phyloP scores from a whole-genome alignment of 2,113 vertebrate genomes.

The Myrmecobius fasciatus region DNA sequence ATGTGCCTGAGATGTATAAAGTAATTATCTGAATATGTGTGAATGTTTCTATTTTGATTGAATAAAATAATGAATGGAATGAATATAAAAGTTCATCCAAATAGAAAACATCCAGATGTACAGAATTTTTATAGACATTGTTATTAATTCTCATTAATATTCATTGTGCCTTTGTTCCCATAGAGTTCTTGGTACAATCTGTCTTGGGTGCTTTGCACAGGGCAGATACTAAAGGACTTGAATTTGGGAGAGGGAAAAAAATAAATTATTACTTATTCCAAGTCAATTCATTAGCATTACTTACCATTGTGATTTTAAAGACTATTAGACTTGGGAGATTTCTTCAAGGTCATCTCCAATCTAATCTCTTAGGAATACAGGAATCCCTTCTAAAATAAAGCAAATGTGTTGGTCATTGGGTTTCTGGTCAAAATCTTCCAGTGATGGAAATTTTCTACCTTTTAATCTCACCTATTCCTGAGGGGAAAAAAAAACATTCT shows the following conservation, averaged over 20 bases:
- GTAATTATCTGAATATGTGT: neutral
- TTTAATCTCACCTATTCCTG: neutral
- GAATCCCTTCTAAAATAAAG: neutral
- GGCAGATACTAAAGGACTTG: neutral
- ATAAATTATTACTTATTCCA: neutral
- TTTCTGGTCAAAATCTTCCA: neutral
- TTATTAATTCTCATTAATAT: neutral
- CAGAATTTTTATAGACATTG: neutral
- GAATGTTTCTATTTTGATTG: neutral
- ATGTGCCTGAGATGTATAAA: neutral
- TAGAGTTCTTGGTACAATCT: neutral
- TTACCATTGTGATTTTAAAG: neutral
- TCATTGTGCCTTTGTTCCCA: neutral
- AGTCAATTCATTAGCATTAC: constrained; percentile 6
- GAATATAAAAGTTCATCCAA: constrained; percentile 9
- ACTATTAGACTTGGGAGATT: neutral
- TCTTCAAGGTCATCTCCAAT: neutral
- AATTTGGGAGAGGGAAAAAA: neutral
- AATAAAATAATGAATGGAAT: constrained; percentile 7
- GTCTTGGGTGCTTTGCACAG: neutral
- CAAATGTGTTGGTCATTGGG: neutral
- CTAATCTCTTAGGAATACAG: neutral
- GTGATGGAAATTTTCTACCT: neutral
- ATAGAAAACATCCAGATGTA: neutral
- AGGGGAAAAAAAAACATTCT: neutral